Evolutionary conservation across 2,888 invertebrate species (phyloP), one percentile per base, ranked within the genome.

Genomic region (Formica aserva): DNA sequence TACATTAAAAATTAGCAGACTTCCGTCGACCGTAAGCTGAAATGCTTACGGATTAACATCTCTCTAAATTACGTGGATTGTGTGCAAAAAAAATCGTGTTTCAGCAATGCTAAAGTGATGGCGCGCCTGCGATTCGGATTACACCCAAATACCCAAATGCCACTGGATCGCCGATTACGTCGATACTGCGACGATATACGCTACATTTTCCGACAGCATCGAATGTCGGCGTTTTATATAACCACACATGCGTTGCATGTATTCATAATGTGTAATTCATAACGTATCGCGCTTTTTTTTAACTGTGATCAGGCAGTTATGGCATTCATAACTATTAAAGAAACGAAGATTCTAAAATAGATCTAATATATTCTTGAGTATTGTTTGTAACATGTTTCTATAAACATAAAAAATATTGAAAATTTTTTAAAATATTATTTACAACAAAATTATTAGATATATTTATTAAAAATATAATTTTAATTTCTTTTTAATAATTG

Each of bases 101-200:
- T 78, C 78, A 71, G 41, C 38, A 22, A 55, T 67, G 67, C 69
- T 6, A 69, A 57, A 78, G 67, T 62, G 82, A 69, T 66, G 32
- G 66, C 45, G 45, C 18, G 45, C 45, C 5, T 4, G 15, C 57
- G 82, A 48, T 82, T 76, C 48, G 82, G 75, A 45, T 82, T 82
- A 76, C 82, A 74, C 35, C 48, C 26, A 55, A 74, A 75, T 67
- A 67, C 48, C 26, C 8, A 9, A 77, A 32, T 32, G 32, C 32
- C 32, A 32, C 67, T 82, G 82, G 62, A 82, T 82, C 77, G 77
- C 18, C 60, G 82, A 82, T 82, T 82, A 76, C 75, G 82, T 62
- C 66, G 82, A 76, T 82, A 38, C 38, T 67, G 32, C 69, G 60
- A 38, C 35, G 57, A 66, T 82, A 76, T 29, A 57, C 48, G 22